A percentile compares a stretch with the other conserved stretches of the same genome.
Evolutionary conservation across 2,113 vertebrate species (phyloP).

Genomic region (Tinamus guttatus): DNA sequence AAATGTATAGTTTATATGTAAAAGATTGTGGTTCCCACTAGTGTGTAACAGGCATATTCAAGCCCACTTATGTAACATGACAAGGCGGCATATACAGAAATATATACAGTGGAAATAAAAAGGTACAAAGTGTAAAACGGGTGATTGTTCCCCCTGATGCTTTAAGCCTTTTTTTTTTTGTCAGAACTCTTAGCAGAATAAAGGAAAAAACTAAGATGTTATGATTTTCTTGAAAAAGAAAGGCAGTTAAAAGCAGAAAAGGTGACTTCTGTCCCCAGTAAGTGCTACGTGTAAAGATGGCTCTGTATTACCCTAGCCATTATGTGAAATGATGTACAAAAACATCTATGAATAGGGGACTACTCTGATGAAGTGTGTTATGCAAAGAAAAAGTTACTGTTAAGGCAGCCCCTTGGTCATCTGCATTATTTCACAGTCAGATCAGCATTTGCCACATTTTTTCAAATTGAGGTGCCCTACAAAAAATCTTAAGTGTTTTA

Average conservation of each 20-base stretch:
- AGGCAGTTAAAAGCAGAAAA: not conserved
- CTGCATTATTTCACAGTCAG: not conserved
- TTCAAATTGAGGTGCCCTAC: not conserved
- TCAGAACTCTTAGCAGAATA: not conserved
- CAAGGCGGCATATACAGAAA: not conserved
- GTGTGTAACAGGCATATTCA: fast-evolving
- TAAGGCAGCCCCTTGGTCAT: not conserved
- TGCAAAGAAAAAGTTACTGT: not conserved
- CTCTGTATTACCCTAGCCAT: too few relatives aligned
- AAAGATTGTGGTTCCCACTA: not conserved
- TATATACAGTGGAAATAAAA: not conserved
- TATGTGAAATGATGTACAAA: fast-evolving
- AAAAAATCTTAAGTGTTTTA: not conserved
- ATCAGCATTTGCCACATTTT: not conserved
- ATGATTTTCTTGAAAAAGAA: not conserved
- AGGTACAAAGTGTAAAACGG: not conserved
- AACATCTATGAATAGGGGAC: not conserved
- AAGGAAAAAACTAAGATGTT: not conserved
- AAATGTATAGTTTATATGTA: not conserved
- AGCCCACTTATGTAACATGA: not conserved
- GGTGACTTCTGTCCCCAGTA: not conserved
- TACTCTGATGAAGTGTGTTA: not conserved
- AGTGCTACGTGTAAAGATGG: not conserved
- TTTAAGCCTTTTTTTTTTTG: not conserved
- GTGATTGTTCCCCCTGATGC: not conserved